A percentile compares a stretch with the other conserved stretches of the same genome.
phyloP scores from a whole-genome alignment of 2,797 vertebrate species.

The Chaetophractus vellerosus region DNA sequence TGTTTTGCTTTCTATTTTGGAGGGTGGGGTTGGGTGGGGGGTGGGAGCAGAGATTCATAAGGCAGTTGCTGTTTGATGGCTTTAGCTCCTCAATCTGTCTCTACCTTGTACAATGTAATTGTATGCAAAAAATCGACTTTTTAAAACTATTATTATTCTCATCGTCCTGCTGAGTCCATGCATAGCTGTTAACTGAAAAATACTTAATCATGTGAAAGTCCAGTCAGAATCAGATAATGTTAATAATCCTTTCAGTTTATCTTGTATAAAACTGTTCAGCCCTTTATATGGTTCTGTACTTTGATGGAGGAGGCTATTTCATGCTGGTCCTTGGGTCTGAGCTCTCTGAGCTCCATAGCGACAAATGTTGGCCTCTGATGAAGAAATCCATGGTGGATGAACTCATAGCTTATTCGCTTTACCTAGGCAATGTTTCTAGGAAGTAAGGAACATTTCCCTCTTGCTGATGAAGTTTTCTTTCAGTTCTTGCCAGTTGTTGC shows the following conservation, averaged over 20 bases:
- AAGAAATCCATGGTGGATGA: background rate
- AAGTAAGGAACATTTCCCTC: background rate
- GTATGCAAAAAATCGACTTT: background rate
- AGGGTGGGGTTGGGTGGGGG: no score
- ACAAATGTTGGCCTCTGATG: background rate
- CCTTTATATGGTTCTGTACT: background rate
- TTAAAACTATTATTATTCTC: background rate
- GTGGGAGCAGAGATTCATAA: background rate
- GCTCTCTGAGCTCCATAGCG: no score
- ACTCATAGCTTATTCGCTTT: background rate
- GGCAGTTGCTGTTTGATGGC: background rate
- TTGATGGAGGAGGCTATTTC: background rate
- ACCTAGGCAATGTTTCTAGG: background rate
- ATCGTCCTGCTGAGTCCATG: background rate
- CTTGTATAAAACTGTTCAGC: background rate
- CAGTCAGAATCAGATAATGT: slow-evolving; percentile 10
- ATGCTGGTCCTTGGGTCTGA: background rate
- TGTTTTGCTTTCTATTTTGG: no score
- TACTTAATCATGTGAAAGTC: background rate
- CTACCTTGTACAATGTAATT: background rate
- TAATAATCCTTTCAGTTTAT: slow-evolving; percentile 13
- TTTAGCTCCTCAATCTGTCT: background rate
- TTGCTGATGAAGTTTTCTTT: background rate
- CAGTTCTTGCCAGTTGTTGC: background rate
- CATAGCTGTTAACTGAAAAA: background rate